Conservation (phyloP, 2,888 invertebrate genomes). For the Cheilosia impressa region DNA sequence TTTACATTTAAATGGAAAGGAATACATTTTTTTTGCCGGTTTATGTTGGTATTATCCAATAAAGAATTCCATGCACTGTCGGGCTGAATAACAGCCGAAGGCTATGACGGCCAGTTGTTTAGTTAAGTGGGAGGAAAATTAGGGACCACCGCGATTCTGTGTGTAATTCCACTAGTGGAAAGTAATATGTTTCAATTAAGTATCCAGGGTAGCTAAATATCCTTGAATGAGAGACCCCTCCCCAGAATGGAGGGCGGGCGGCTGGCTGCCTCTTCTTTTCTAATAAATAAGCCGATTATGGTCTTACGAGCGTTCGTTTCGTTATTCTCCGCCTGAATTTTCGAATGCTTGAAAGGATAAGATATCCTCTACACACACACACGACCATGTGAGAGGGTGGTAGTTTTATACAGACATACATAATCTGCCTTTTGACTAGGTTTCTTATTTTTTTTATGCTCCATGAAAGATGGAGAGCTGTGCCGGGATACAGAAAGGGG, state of each 20-base stretch:
- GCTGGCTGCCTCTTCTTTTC: slow-evolving; percentile 3
- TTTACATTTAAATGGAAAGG: slow-evolving; percentile 69
- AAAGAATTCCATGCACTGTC: slow-evolving; percentile 65
- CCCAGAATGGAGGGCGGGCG: slow-evolving; percentile 5
- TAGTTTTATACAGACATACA: slow-evolving; percentile 43
- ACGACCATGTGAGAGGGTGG: slow-evolving; percentile 1
- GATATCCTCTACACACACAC: slow-evolving; percentile 20
- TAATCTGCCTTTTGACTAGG: slow-evolving; percentile 65
- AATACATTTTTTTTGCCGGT: slow-evolving; percentile 2
- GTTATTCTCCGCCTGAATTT: slow-evolving; percentile 39
- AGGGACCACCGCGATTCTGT: slow-evolving; percentile 20
- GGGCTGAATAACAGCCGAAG: slow-evolving; percentile 48
- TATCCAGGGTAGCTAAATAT: slow-evolving; percentile 36
- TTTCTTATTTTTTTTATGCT: slow-evolving; percentile 2
- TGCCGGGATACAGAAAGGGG: slow-evolving; percentile 63
- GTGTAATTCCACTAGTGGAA: slow-evolving; percentile 4
- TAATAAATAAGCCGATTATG: slow-evolving; percentile 72
- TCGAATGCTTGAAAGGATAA: slow-evolving; percentile 56
- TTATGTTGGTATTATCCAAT: slow-evolving; percentile 13
- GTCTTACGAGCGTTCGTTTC: slow-evolving; percentile 65
- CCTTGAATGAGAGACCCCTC: slow-evolving; percentile 25
- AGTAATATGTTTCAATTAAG: slow-evolving; percentile 61
- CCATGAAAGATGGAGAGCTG: slow-evolving; percentile 33
- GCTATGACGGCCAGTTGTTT: neutral
- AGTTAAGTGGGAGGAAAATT: slow-evolving; percentile 43